These are phyloP conservation scores for Melopsittacus undulatus DNA, from an alignment of 2,797 vertebrate species.

Conservation along the genomic window DNA sequence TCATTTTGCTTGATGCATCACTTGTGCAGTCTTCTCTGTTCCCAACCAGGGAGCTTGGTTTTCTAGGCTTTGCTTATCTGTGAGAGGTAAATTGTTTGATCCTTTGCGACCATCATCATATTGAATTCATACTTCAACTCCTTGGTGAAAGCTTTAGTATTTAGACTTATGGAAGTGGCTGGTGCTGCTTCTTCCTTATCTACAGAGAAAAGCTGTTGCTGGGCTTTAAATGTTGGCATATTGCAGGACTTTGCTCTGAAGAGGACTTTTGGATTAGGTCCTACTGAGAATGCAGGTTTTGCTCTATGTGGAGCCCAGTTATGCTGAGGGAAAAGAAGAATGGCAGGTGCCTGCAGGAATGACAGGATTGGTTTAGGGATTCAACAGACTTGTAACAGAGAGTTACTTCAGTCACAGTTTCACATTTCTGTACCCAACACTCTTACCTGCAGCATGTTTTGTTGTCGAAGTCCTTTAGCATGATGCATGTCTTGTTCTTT, in stretches of 20 bases:
- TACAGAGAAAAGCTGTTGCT: background rate
- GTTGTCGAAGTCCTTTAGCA: background rate
- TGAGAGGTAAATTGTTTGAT: background rate
- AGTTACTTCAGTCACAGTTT: background rate
- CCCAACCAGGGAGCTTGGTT: background rate
- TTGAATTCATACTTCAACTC: background rate
- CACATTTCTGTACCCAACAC: background rate
- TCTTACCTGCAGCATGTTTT: background rate
- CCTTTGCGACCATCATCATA: background rate
- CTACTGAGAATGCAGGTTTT: background rate
- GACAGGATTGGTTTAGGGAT: background rate
- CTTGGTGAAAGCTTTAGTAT: background rate
- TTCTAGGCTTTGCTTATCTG: background rate
- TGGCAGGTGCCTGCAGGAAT: background rate
- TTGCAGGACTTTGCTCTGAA: background rate
- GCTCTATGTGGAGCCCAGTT: background rate
- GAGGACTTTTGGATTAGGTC: background rate
- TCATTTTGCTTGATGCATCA: background rate
- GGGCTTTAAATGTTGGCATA: background rate
- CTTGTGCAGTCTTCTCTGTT: background rate
- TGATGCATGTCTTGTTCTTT: background rate
- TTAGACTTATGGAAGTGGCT: background rate
- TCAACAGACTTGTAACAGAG: background rate
- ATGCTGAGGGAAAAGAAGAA: background rate
- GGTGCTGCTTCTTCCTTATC: background rate